Conservation (phyloP, 2,888 invertebrate genomes). For the Nephrotoma flavescens region DNA sequence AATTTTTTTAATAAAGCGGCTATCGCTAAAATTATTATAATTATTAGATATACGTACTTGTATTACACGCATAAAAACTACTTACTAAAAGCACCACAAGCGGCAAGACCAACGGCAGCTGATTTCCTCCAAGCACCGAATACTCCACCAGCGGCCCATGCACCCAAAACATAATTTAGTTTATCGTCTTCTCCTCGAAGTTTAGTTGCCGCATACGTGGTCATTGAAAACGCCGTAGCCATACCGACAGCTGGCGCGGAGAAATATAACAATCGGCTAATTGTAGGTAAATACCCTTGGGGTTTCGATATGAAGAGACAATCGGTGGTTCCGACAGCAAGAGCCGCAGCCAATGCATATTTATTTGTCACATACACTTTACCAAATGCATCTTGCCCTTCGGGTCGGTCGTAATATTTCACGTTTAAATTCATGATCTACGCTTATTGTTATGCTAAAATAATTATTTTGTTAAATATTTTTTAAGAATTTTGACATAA, state of each 20-base stretch:
- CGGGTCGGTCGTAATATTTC: conserved; percentile 51
- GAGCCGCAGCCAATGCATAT: conserved; percentile 36
- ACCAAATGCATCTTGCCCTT: conserved; percentile 49
- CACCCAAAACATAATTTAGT: conserved; percentile 48
- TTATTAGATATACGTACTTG: background rate
- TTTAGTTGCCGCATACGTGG: conserved; percentile 44
- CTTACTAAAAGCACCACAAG: conserved; percentile 35
- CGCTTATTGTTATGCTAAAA: background rate
- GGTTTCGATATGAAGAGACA: conserved; percentile 45
- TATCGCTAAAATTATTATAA: conserved; percentile 19
- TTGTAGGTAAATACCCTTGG: conserved; percentile 33
- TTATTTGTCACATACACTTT: conserved; percentile 47
- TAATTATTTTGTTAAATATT: background rate
- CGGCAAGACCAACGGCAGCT: conserved; percentile 34
- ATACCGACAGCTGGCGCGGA: conserved; percentile 50
- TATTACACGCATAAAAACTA: background rate
- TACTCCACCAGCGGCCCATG: conserved; percentile 43
- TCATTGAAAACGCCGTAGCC: conserved; percentile 50
- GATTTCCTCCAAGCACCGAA: conserved; percentile 45
- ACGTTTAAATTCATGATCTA: conserved; percentile 15
- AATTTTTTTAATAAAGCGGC: conserved; percentile 42
- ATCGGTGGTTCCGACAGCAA: conserved; percentile 40
- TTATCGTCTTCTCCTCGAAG: conserved; percentile 52
- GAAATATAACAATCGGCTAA: conserved; percentile 40
- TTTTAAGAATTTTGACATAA: background rate